Conservation (phyloP, 2,797 vertebrate species). For the Halcyon badia region DNA sequence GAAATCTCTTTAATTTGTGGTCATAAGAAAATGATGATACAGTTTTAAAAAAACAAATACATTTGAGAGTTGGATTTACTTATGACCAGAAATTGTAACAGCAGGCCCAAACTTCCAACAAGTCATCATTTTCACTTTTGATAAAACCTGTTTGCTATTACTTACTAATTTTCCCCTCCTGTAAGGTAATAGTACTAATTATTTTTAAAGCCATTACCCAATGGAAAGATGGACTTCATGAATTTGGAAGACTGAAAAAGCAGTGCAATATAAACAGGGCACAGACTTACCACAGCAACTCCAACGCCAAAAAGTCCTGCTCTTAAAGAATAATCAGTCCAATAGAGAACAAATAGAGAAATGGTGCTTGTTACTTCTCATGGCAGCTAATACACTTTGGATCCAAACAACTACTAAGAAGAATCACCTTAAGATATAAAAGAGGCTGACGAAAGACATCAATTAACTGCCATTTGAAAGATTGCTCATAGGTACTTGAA, state of each 20-base stretch:
- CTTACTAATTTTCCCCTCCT: neutral
- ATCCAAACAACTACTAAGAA: neutral
- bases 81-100: neutral
- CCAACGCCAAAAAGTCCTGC: neutral
- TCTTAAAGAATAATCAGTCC: neutral
- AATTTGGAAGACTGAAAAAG: neutral
- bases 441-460: neutral
- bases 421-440: neutral
- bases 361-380: neutral
- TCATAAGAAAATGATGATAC: neutral
- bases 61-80: neutral
- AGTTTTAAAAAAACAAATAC: neutral
- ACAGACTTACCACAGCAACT: neutral
- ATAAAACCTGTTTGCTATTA: neutral
- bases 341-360: neutral
- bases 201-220: neutral
- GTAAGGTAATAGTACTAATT: neutral
- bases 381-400: neutral
- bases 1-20: neutral
- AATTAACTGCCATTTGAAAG: neutral
- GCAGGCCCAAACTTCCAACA: neutral
- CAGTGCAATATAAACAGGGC: neutral
- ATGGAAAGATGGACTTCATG: neutral
- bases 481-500: neutral
- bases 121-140: neutral